These are phyloP conservation scores for Lacerta viridis DNA, from an alignment of 2,797 vertebrate genomes.

Conservation along the genomic window DNA sequence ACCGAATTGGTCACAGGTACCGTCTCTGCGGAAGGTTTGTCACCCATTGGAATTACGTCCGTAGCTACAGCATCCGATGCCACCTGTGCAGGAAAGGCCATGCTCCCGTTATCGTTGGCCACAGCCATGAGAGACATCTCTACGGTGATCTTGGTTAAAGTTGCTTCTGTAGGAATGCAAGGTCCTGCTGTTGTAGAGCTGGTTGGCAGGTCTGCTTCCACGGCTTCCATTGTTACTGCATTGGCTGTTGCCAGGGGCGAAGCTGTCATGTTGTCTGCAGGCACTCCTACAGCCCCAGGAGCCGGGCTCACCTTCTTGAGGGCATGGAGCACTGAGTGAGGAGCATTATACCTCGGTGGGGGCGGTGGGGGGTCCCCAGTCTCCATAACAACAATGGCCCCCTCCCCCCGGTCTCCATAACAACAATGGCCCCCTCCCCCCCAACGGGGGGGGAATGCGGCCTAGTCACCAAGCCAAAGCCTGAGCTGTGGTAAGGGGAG, in stretches of 20 bases:
- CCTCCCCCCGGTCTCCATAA: slow-evolving; percentile 38
- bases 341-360: slow-evolving; percentile 12
- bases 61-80: background rate
- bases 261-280: slow-evolving; percentile 41
- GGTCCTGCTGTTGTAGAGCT: background rate
- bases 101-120: background rate
- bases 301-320: background rate
- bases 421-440: slow-evolving; percentile 11
- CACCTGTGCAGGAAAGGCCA: background rate
- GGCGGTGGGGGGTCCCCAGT: slow-evolving; percentile 26
- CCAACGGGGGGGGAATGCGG: slow-evolving; percentile 17
- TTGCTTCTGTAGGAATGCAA: background rate
- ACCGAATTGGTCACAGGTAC: background rate
- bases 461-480: slow-evolving; percentile 20
- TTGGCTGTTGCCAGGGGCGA: slow-evolving; percentile 36
- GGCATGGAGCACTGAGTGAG: slow-evolving; percentile 7
- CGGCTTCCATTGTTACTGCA: slow-evolving; percentile 46
- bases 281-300: background rate
- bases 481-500: background rate
- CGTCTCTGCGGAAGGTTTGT: background rate
- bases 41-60: background rate
- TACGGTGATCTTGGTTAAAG: background rate
- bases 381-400: slow-evolving; percentile 31
- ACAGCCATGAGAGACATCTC: slow-evolving; percentile 4
- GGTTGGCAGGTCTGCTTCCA: slow-evolving; percentile 31